Base-by-base conservation (phyloP, 2,113 vertebrate species). In the Agapornis roseicollis region DNA sequence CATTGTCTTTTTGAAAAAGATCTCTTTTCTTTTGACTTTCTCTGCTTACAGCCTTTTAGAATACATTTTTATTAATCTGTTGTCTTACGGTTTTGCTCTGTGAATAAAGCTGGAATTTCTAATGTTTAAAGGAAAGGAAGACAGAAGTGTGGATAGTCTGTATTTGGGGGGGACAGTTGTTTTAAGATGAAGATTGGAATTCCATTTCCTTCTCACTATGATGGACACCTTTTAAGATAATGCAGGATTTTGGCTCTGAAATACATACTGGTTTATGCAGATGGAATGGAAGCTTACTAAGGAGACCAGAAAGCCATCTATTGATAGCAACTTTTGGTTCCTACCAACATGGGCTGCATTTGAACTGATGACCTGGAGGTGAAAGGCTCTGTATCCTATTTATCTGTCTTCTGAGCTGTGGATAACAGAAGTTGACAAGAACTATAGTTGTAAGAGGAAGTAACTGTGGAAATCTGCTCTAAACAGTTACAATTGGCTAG, bases 401-500 rank as follows among this genome's bases (percentile, higher is more conserved):
- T 94, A 82, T 94, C 77, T 79, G 73, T 96, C 27, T 87, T 18
- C 83, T 95, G 94, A 96, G 96, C 93, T 93, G 82, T 96, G 80
- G 66, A 87, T 97, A 96, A 97, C 89, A 69, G 31, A 92, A 93
- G 41, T 69, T 97, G 96, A 96, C 96, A 95, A 90, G 94, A 94
- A 73, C 73, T 72, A 17, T 84, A 89, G 90, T 66, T 63, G 77
- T 79, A 85, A 89, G 83, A 86, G 86, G 84, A 96, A 96, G 72
- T 89, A 93, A 85, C 79, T 76, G 49, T 6, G 3, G 86, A 93
- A 90, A 92, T 93, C 80, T 86, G 39, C n/a, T 79, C 70, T 61
- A 49, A 93, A 76, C 56, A 66, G 86, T 18, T 76, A 93, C 42
- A 84, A 8, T 61, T 90, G 86, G 20, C 73, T 96, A 49, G 56